These are phyloP conservation scores for Camponotus fellah DNA, from an alignment of 2,888 invertebrate genomes.

Conservation along the genomic window DNA sequence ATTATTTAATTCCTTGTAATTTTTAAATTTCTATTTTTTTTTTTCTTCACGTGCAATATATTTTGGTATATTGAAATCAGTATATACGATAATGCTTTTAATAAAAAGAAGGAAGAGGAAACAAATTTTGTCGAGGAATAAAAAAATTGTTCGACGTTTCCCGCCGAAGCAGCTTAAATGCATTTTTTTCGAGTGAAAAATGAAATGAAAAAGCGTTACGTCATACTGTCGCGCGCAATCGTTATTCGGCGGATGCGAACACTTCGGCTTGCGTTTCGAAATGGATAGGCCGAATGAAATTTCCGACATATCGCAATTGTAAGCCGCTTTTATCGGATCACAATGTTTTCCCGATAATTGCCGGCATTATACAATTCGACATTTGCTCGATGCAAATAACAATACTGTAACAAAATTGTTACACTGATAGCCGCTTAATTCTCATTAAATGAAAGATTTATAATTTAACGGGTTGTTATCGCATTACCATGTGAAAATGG, in stretches of 20 bases:
- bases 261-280: conserved; percentile 33
- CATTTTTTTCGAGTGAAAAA: conserved; percentile 35
- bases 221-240: conserved; percentile 40
- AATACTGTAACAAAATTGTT: conserved; percentile 43
- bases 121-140: conserved; percentile 6
- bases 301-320: conserved; percentile 38
- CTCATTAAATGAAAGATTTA: conserved; percentile 55
- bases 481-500: conserved; percentile 44
- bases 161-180: conserved; percentile 32
- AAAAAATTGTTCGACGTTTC: conserved; percentile 19
- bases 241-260: conserved; percentile 20
- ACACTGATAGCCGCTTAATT: conserved; percentile 42
- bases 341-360: conserved; percentile 48
- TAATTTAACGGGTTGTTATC: conserved; percentile 43
- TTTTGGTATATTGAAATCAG: not conserved
- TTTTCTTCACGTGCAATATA: not conserved
- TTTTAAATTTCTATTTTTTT: conserved; percentile 1
- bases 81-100: not conserved
- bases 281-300: conserved; percentile 32
- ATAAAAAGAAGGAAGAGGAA: not conserved
- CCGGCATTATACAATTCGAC: conserved; percentile 48
- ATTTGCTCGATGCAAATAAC: conserved; percentile 21
- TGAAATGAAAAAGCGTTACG: conserved; percentile 43
- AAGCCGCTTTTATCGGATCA: conserved; percentile 44
- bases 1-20: not conserved